Base-by-base conservation (phyloP, 2,797 vertebrate species). In the Tachyglossus aculeatus region DNA sequence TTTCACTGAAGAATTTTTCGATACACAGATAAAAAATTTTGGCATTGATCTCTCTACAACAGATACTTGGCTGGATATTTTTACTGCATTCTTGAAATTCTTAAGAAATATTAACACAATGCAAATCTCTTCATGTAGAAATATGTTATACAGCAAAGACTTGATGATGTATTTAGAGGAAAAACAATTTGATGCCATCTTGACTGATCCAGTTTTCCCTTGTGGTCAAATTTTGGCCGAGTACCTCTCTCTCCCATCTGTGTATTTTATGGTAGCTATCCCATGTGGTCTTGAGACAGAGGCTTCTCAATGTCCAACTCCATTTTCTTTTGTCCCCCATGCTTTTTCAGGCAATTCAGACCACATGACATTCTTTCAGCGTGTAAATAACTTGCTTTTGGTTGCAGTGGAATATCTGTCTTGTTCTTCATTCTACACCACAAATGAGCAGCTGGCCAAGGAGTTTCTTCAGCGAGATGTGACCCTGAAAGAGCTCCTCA, bases 171-270 rank as follows among this genome's bases (percentile, higher is more conserved):
- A 51, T 10, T 3, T 36, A 36, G 2, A 53, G 31, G 44, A 25
- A 11, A 63, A 90, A 71, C 60, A 60, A 13, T 91, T 74, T 8
- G 92, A 94, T 45, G 93, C 91, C 0, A 43, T 94, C 15, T 53
- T 95, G 50, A 94, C 92, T 2, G 88, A 91, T 62, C 93, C 94
- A 3, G 29, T 90, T 34, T 15, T 86, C 24, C 90, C 88, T 10
- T 90, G 70, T 0, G 86, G 88, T 5, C 69, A 82, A 7, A 38
- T 91, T 10, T 10, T 94, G 54, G 82, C 78, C 69, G 56, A 65
- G 33, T 63, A 86, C 57, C 3, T 88, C 80, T 87, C 72, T 5
- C 0, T 88, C 18, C 85, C 86, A 10, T 47, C 37, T 0, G 32
- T 91, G n/a, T 88, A 90, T 34, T 9, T 88, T 33, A 67, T 92